Conservation (phyloP, 2,113 vertebrate genomes). For the Enhydra lutris region DNA sequence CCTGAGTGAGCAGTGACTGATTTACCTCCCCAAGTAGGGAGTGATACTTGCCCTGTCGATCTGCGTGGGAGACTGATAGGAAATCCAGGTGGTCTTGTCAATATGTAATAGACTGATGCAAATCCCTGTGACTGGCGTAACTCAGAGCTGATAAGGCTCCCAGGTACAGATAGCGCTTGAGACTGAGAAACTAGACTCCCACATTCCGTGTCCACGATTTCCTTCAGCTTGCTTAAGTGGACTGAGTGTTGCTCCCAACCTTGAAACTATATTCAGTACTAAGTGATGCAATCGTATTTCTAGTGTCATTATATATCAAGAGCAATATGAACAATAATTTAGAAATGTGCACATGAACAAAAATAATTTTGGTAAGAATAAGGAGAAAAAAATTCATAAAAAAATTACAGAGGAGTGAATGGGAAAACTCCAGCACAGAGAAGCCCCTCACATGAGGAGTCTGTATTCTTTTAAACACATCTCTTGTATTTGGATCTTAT, state of each 20-base stretch:
- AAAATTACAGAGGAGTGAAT: neutral
- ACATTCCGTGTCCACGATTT: neutral
- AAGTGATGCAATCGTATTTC: neutral
- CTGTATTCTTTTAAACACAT: neutral
- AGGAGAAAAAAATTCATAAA: neutral
- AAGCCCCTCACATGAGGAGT: neutral
- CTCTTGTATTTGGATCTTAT: neutral
- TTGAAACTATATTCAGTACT: neutral
- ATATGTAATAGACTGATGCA: neutral
- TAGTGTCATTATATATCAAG: neutral
- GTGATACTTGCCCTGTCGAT: neutral
- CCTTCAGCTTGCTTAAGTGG: neutral
- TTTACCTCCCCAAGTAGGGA: neutral
- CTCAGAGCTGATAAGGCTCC: neutral
- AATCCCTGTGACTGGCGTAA: neutral
- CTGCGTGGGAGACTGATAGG: neutral
- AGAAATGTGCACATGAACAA: neutral
- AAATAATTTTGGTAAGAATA: slow-evolving; percentile 13
- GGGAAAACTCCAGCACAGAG: neutral
- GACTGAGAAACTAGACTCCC: neutral
- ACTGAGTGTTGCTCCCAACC: neutral
- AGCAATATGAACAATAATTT: neutral
- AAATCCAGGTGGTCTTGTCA: neutral
- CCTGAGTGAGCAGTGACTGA: neutral
- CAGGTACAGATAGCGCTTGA: neutral